Evolutionary conservation across 1,140 invertebrate species (phyloP).

Genomic region (Tetranychus cinnabarinus): DNA sequence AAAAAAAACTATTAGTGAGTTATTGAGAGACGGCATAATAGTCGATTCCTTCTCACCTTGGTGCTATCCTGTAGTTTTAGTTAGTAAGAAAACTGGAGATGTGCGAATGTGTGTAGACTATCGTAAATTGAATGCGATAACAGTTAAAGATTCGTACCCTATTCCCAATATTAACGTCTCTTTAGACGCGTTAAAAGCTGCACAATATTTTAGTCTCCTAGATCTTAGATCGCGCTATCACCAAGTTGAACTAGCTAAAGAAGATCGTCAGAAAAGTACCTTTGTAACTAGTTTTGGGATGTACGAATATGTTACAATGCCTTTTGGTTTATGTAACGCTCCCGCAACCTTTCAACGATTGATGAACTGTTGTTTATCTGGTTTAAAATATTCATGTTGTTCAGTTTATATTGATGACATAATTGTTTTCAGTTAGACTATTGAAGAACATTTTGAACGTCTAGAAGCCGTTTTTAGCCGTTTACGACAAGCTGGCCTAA

Average conservation of each 20-base stretch:
- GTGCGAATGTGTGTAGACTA: slow-evolving; percentile 18
- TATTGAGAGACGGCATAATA: too few species aligned
- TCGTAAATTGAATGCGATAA: slow-evolving; percentile 22
- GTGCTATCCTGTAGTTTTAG: slow-evolving; percentile 20
- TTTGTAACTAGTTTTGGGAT: slow-evolving; percentile 16
- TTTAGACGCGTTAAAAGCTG: background rate
- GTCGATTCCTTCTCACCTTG: too few species aligned
- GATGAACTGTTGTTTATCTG: background rate
- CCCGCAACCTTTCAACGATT: background rate
- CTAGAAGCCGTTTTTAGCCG: slow-evolving; percentile 9
- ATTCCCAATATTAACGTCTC: slow-evolving; percentile 17
- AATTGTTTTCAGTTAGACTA: background rate
- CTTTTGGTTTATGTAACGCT: slow-evolving; percentile 18
- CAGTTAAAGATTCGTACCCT: slow-evolving; percentile 25
- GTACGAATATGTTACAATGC: slow-evolving; percentile 17
- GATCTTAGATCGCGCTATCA: slow-evolving; percentile 19
- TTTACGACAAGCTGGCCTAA: background rate
- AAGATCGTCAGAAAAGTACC: slow-evolving; percentile 14
- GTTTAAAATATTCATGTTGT: background rate
- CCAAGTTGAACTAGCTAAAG: slow-evolving; percentile 16
- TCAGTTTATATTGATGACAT: too few species aligned
- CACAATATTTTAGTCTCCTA: slow-evolving; percentile 5
- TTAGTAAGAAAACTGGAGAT: slow-evolving; percentile 23
- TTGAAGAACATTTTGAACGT: background rate
- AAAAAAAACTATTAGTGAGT: too few species aligned